Evolutionary conservation across 2,888 invertebrate species (phyloP).

Genomic region (Euproctis similis): DNA sequence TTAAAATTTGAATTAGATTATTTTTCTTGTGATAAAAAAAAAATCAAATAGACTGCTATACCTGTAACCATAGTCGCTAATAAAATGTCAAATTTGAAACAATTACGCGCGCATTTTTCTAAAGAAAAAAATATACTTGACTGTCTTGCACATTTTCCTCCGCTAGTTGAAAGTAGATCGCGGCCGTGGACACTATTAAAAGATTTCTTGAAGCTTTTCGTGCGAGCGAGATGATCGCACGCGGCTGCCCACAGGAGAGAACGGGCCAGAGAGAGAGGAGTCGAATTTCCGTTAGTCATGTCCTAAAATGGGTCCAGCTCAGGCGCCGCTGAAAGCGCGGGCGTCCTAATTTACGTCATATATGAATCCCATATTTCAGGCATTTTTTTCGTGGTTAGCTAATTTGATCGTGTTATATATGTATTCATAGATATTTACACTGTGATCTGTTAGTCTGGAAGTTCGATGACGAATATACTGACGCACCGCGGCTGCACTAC

Average conservation of each 20-base stretch:
- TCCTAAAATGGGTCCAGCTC: slow-evolving; percentile 82
- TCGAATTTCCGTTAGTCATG: slow-evolving; percentile 82
- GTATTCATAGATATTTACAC: no score
- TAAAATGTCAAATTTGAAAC: no score
- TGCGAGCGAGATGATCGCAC: slow-evolving; percentile 62
- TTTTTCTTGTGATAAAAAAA: no score
- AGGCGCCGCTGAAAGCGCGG: slow-evolving; percentile 76
- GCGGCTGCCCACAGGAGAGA: slow-evolving; percentile 63
- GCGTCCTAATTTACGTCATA: slow-evolving; percentile 72
- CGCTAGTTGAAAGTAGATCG: slow-evolving; percentile 73
- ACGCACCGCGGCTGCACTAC: slow-evolving; percentile 54
- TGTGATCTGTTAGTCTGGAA: slow-evolving; percentile 37
- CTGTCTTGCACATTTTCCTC: slow-evolving; percentile 64
- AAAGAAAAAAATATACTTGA: slow-evolving; percentile 41
- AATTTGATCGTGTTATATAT: no score
- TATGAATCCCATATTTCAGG: slow-evolving; percentile 72
- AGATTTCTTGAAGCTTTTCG: slow-evolving; percentile 75
- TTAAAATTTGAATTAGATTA: no score
- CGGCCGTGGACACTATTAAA: slow-evolving; percentile 77
- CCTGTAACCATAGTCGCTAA: no score
- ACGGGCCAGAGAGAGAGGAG: slow-evolving; percentile 70
- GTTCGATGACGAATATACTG: slow-evolving; percentile 55
- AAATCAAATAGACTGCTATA: no score
- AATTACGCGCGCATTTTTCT: slow-evolving; percentile 36
- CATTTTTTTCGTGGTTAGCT: no score